Percentiles rank a stretch among this genome's conserved stretches.
These are phyloP conservation scores for Caenorhabditis wallacei DNA, from an alignment of 2,888 invertebrate species.

Conservation along the genomic window DNA sequence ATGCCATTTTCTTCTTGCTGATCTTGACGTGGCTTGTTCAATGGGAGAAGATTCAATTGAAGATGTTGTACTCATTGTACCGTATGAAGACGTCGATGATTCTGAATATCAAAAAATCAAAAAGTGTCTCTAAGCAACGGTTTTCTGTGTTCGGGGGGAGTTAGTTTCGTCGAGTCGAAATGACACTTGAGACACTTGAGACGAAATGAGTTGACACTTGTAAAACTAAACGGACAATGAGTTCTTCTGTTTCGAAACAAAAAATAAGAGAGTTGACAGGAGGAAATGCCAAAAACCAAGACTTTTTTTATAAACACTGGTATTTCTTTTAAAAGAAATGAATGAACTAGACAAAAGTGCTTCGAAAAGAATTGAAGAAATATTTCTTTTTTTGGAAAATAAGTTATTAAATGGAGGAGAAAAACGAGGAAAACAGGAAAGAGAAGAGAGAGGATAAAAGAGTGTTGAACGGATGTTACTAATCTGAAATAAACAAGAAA, in stretches of 20 bases:
- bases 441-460: background rate
- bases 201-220: slow-evolving; percentile 55
- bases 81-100: slow-evolving; percentile 56
- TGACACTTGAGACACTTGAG: slow-evolving; percentile 48
- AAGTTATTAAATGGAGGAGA: slow-evolving; percentile 16
- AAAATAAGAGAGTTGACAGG: background rate
- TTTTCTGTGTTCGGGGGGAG: background rate
- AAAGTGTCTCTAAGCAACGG: slow-evolving; percentile 11
- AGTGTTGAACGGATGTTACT: slow-evolving; percentile 30
- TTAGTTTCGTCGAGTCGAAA: background rate
- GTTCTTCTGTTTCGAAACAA: slow-evolving; percentile 31
- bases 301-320: slow-evolving; percentile 7
- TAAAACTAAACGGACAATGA: slow-evolving; percentile 17
- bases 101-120: slow-evolving; percentile 30
- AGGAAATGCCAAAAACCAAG: background rate
- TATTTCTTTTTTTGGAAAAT: background rate
- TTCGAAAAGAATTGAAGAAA: background rate
- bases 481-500: slow-evolving; percentile 41
- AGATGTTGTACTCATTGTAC: slow-evolving; percentile 65
- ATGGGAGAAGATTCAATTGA: slow-evolving; percentile 71
- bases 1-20: slow-evolving; percentile 80
- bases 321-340: background rate
- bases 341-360: slow-evolving; percentile 14
- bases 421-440: slow-evolving; percentile 5
- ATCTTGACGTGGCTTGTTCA: slow-evolving; percentile 64